Evolutionary conservation across 2,113 vertebrate species (phyloP).

Genomic region (Microtus oregoni): DNA sequence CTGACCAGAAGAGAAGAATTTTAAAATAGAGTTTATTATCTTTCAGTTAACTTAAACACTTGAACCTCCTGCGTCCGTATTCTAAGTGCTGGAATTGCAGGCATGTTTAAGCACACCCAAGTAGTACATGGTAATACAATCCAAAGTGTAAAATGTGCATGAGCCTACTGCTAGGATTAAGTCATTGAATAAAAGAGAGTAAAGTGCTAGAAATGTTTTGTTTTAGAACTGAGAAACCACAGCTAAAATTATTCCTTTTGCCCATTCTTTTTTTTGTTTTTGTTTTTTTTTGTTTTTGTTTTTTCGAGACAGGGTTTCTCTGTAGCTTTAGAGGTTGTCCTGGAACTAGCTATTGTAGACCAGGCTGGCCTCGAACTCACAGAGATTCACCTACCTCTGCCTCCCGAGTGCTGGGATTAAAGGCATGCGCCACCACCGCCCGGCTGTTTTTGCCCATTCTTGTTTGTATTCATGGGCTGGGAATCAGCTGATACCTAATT

Average conservation of each 20-base stretch:
- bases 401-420: too few relatives aligned
- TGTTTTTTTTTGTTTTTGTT: too few relatives aligned
- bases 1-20: background rate
- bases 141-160: background rate
- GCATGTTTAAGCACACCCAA: background rate
- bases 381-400: too few relatives aligned
- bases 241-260: background rate
- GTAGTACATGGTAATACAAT: too few relatives aligned
- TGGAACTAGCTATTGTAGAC: too few relatives aligned
- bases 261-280: too few relatives aligned
- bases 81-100: background rate
- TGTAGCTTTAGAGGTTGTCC: too few relatives aligned
- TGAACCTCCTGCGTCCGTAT: background rate
- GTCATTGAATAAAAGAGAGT: background rate
- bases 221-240: background rate
- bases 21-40: background rate
- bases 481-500: background rate
- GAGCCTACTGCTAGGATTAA: background rate
- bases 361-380: too few relatives aligned
- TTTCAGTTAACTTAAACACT: background rate
- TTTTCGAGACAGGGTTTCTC: too few relatives aligned
- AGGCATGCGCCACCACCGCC: too few relatives aligned
- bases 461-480: background rate
- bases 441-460: too few relatives aligned
- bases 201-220: background rate